phyloP scores from a whole-genome alignment of 2,888 invertebrate genomes.

The Diarsia dahlii region DNA sequence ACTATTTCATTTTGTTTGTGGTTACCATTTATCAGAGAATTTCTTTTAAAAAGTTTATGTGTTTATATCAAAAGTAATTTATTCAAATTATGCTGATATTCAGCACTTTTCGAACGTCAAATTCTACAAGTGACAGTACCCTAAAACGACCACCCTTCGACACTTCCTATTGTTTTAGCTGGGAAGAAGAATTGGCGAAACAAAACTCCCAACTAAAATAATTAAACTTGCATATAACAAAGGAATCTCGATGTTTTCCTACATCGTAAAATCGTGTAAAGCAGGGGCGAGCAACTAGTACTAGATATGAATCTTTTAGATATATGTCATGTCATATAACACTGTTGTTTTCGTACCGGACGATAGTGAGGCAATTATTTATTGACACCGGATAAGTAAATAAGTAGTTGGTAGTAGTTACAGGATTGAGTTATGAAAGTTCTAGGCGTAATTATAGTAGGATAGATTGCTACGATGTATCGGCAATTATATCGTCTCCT shows the following conservation, averaged over 20 bases:
- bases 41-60: neutral
- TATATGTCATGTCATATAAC: slow-evolving; percentile 52
- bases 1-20: neutral
- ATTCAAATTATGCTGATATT: too few relatives aligned
- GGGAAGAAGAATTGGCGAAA: too few relatives aligned
- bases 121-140: too few relatives aligned
- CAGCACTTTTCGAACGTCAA: too few relatives aligned
- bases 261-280: neutral
- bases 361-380: slow-evolving; percentile 37
- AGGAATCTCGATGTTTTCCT: neutral
- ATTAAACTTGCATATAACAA: too few relatives aligned
- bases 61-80: too few relatives aligned
- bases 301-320: slow-evolving; percentile 12
- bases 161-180: too few relatives aligned
- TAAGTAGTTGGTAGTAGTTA: slow-evolving; percentile 35
- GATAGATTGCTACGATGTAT: slow-evolving; percentile 35
- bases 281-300: neutral
- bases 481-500: slow-evolving; percentile 24
- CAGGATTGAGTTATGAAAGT: slow-evolving; percentile 47
- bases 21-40: neutral
- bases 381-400: slow-evolving; percentile 50
- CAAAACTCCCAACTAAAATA: too few relatives aligned
- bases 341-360: slow-evolving; percentile 42
- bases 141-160: too few relatives aligned
- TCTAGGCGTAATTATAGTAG: slow-evolving; percentile 50